phyloP scores from a whole-genome alignment of 2,888 invertebrate genomes.

The Drosophila atripex region DNA sequence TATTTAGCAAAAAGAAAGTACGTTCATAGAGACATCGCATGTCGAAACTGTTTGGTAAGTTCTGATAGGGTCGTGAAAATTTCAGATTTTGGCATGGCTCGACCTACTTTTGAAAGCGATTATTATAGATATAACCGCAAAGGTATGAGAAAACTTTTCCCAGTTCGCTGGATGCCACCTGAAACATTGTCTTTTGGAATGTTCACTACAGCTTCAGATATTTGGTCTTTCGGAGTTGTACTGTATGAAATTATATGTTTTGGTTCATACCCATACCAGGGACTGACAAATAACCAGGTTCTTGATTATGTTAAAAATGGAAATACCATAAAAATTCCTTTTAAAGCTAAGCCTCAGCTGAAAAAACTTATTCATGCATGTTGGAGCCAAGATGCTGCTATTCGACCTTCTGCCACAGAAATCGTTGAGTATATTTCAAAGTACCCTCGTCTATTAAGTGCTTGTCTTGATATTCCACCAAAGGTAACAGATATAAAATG shows the following conservation, averaged over 20 bases:
- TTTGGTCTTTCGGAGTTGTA: conserved; percentile 95
- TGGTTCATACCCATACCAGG: conserved; percentile 95
- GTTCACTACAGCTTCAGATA: conserved; percentile 93
- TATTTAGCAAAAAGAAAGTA: conserved; percentile 93
- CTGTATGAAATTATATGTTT: conserved; percentile 95
- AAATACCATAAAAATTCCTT: conserved; percentile 89
- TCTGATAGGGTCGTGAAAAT: conserved; percentile 90
- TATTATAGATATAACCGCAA: conserved; percentile 95
- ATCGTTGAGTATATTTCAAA: conserved; percentile 92
- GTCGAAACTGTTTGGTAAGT: conserved; percentile 91
- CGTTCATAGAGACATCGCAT: conserved; percentile 94
- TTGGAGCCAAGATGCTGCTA: conserved; percentile 89
- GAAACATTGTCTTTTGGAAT: conserved; percentile 92
- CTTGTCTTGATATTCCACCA: conserved; percentile 91
- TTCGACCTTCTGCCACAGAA: conserved; percentile 90
- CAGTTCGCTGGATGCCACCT: conserved; percentile 97
- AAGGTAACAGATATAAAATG: conserved; percentile 88
- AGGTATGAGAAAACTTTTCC: conserved; percentile 88
- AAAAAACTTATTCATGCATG: conserved; percentile 92
- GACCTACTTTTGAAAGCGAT: conserved; percentile 93
- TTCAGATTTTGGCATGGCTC: conserved; percentile 96
- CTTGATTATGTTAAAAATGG: conserved; percentile 91
- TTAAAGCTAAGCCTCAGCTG: conserved; percentile 91
- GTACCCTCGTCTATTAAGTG: conserved; percentile 90
- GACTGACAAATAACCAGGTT: conserved; percentile 93